Percentiles rank a stretch among this genome's conserved stretches.
These are phyloP conservation scores for Schlechtendalia chinensis DNA, from an alignment of 1,140 invertebrate genomes.

Conservation along the genomic window DNA sequence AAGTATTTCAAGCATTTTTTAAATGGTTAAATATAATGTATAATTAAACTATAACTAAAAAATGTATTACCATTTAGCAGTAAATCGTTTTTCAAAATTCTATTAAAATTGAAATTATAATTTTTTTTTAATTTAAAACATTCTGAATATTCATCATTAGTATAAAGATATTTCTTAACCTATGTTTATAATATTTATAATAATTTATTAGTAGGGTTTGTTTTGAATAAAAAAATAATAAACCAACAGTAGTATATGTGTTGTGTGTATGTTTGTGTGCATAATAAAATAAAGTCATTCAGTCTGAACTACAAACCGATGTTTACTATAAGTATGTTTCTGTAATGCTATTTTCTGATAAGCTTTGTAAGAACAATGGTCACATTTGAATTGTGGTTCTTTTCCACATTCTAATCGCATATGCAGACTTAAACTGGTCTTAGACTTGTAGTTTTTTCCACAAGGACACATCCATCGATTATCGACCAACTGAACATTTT, in stretches of 20 bases:
- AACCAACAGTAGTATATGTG: no score
- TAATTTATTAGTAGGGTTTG: no score
- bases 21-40: not conserved
- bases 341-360: conserved; percentile 54
- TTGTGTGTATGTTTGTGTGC: not conserved
- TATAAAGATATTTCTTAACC: not conserved
- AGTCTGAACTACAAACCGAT: conserved; percentile 34
- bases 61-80: not conserved
- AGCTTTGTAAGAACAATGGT: conserved; percentile 55
- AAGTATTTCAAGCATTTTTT: not conserved
- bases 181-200: not conserved
- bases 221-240: no score
- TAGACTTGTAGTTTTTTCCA: conserved; percentile 52
- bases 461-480: conserved; percentile 45
- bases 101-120: not conserved
- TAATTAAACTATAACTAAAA: not conserved
- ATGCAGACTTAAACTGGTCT: conserved; percentile 53
- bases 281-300: conserved; percentile 44
- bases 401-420: conserved; percentile 61
- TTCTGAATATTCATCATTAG: no score
- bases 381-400: conserved; percentile 60
- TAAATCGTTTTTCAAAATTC: not conserved
- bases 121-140: not conserved
- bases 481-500: conserved; percentile 38
- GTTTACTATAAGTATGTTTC: conserved; percentile 51